Conservation (phyloP, 1,140 invertebrate species). For the Brachionus angularis region DNA sequence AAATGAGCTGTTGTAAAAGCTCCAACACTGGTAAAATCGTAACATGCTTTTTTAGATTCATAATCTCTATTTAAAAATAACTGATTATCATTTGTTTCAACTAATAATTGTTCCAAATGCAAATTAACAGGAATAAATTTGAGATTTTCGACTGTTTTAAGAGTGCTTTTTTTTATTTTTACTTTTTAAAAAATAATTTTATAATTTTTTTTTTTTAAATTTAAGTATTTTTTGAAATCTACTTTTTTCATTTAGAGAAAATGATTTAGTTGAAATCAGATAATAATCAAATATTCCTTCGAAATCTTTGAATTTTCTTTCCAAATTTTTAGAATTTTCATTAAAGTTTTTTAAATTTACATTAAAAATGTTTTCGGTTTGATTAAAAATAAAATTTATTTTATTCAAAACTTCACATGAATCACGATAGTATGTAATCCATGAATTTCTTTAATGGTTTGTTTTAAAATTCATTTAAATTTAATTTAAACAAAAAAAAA, state of each 20-base stretch:
- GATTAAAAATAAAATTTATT: not conserved
- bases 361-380: not conserved
- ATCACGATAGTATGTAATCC: conserved; percentile 16
- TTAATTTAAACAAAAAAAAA: no score
- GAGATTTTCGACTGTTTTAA: conserved; percentile 30
- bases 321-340: conserved; percentile 1
- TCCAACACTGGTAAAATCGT: conserved; percentile 40
- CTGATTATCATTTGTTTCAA: conserved; percentile 11
- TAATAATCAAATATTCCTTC: conserved; percentile 30
- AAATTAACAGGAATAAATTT: conserved; percentile 41
- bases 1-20: conserved; percentile 36
- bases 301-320: not conserved
- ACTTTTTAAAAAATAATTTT: not conserved
- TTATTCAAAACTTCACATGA: conserved; percentile 1
- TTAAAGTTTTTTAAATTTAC: not conserved
- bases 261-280: not conserved
- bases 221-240: not conserved
- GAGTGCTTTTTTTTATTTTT: conserved; percentile 24
- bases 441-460: conserved; percentile 24
- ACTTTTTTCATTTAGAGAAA: not conserved
- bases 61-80: conserved; percentile 28
- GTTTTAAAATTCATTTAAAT: not conserved
- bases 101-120: conserved; percentile 39
- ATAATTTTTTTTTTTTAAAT: not conserved
- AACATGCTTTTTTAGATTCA: not conserved